Base-by-base conservation (phyloP, 2,113 vertebrate genomes). In the Nannobrachium achirus region DNA sequence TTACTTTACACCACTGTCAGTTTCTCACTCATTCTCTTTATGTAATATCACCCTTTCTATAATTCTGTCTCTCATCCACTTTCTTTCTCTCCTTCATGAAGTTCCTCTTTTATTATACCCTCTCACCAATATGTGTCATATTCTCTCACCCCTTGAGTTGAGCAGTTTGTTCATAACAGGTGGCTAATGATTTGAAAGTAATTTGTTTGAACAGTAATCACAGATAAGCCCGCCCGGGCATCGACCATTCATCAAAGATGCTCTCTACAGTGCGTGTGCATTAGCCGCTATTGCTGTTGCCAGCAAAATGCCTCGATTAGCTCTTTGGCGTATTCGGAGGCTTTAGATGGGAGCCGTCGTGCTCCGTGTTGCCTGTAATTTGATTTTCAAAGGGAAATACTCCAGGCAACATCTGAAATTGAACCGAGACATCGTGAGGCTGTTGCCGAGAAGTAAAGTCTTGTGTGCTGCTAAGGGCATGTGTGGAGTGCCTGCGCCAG, bases 171-270 rank as follows among this genome's bases (percentile, higher is more conserved):
- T 71, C 53, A 73, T 74, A 83, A 67, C 6, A 20, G 8, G 59
- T 44, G 57, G 52, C 44, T 84, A 57, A 73, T 65, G 15, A 33
- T 33, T 33, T 33, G 57, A 80, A 79, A 81, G 80, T 64, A 55
- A 80, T 82, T 84, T 69, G 70, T 76, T 74, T 71, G 60, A 78
- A 64, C 72, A 66, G 59, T 69, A 85, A 88, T 84, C 80, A 81
- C 19, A 68, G 63, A 64, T 76, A 79, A 89, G n/a, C 71, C n/a
- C n/a, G n/a, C n/a, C n/a, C 73, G 45, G 48, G 39, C 39, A 48
- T 48, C 20, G 73, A 70, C 57, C 8, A 39, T 51, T 10, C 39
- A 83, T 83, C 69, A 81, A 76, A 78, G 61, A 73, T 66, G 61
- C n/a, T n/a, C n/a, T 52, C 61, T 52, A 16, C 69, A n/a, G 25